Evolutionary conservation across 2,113 vertebrate species (phyloP).

Genomic region (Uria aalge): DNA sequence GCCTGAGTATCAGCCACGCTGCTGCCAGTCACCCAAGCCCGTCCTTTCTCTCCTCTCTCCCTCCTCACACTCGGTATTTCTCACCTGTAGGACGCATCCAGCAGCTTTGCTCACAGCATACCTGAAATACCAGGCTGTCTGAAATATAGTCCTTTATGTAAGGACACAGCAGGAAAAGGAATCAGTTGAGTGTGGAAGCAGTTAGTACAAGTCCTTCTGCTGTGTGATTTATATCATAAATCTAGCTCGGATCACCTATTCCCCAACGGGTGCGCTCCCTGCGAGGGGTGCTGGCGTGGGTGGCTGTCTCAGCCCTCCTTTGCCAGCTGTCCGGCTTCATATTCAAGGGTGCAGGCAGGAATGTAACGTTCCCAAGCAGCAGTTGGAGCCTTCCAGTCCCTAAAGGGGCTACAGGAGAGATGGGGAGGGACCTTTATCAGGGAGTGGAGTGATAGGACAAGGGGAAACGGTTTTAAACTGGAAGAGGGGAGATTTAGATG

Average conservation of each 20-base stretch:
- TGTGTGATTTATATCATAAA: neutral
- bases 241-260: neutral
- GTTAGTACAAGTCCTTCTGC: neutral
- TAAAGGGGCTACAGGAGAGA: too few relatives aligned
- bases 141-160: neutral
- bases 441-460: too few relatives aligned
- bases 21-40: neutral
- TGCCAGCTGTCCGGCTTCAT: neutral
- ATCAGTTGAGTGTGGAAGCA: neutral
- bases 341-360: neutral
- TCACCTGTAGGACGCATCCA: neutral
- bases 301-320: neutral
- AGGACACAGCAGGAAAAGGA: neutral
- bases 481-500: too few relatives aligned
- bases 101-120: neutral
- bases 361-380: neutral
- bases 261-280: fast-evolving
- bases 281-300: too few relatives aligned
- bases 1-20: neutral
- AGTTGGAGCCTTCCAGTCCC: neutral
- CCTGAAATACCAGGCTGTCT: neutral
- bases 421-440: too few relatives aligned
- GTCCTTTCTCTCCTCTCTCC: neutral
- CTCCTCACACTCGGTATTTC: neutral
- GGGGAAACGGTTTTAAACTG: too few relatives aligned